Conservation (phyloP, 92 coral and sea anemone species). For the Nematostella vectensis region DNA sequence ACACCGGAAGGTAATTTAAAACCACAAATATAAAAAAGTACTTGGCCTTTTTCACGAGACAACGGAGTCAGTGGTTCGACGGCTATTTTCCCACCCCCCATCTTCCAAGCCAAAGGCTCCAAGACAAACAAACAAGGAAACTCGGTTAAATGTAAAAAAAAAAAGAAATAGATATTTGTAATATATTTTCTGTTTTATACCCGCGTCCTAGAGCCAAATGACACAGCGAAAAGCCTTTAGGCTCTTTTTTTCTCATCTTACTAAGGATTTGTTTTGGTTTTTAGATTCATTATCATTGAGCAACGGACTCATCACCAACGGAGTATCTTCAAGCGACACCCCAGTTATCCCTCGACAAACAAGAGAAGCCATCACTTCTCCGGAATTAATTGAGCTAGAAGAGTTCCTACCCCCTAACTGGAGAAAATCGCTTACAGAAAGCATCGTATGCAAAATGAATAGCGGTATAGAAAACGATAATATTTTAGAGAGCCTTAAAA, state of each 20-base stretch:
- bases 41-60: not conserved
- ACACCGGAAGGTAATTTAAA: slow-evolving; percentile 51
- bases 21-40: too few relatives aligned
- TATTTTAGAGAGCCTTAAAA: slow-evolving; percentile 34
- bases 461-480: slow-evolving; percentile 13
- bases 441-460: not conserved
- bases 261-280: not conserved
- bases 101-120: too few relatives aligned
- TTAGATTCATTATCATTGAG: not conserved
- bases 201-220: too few relatives aligned
- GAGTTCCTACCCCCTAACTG: not conserved
- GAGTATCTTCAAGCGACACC: too few relatives aligned
- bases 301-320: not conserved
- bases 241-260: not conserved
- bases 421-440: slow-evolving; percentile 1
- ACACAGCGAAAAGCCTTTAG: not conserved
- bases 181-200: too few relatives aligned
- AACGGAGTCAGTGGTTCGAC: not conserved
- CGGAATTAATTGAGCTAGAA: not conserved
- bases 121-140: too few relatives aligned
- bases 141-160: too few relatives aligned
- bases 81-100: too few relatives aligned
- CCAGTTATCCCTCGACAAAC: too few relatives aligned
- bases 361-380: too few relatives aligned
- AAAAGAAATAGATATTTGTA: too few relatives aligned